Conservation (phyloP, 2,888 invertebrate genomes). For the Bugula neritina region DNA sequence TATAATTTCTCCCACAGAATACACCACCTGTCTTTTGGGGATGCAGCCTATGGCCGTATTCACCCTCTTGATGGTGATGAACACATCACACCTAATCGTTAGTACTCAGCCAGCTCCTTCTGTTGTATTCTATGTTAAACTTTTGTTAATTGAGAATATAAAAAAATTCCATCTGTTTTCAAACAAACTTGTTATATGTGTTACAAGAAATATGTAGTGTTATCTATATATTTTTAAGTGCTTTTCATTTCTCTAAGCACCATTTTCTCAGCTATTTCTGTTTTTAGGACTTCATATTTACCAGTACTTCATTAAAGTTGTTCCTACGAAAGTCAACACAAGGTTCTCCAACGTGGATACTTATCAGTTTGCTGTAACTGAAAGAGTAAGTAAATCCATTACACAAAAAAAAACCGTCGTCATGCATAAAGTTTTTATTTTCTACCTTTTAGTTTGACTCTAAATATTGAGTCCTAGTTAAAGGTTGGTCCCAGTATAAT, state of each 20-base stretch:
- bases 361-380: constrained; percentile 90
- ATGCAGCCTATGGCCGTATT: constrained; percentile 76
- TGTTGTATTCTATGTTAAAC: too few species aligned
- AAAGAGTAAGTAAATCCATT: constrained; percentile 55
- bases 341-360: constrained; percentile 54
- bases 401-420: too few species aligned
- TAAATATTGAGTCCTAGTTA: too few species aligned
- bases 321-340: constrained; percentile 78
- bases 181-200: too few species aligned
- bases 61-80: constrained; percentile 94
- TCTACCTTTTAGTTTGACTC: too few species aligned
- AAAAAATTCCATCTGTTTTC: too few species aligned
- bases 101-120: neutral
- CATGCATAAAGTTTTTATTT: neutral
- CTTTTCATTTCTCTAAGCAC: too few species aligned
- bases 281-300: constrained; percentile 74
- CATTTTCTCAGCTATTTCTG: too few species aligned
- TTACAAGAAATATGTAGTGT: too few species aligned
- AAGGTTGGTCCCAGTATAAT: too few species aligned
- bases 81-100: constrained; percentile 60
- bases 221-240: too few species aligned
- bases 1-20: constrained; percentile 96
- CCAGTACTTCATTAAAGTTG: constrained; percentile 92
- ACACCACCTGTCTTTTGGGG: constrained; percentile 87
- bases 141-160: too few species aligned